These are phyloP conservation scores for Drosophila imparisetae DNA, from an alignment of 2,888 invertebrate species.

Conservation along the genomic window DNA sequence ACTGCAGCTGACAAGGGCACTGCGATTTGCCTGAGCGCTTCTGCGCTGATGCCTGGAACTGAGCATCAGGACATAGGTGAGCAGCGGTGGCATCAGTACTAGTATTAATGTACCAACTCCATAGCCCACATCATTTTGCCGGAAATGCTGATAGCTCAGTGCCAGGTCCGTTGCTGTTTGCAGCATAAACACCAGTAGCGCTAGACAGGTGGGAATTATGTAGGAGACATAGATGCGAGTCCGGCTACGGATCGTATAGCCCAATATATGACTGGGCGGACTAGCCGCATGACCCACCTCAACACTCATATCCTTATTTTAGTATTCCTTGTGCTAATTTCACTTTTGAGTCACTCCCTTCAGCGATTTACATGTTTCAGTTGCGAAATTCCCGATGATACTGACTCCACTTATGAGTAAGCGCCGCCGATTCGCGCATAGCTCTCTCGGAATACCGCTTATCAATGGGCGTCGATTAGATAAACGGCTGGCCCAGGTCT, in stretches of 20 bases:
- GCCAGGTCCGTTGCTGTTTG: slow-evolving; percentile 89
- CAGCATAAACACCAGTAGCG: slow-evolving; percentile 88
- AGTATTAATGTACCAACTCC: slow-evolving; percentile 85
- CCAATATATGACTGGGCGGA: slow-evolving; percentile 82
- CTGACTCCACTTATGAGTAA: slow-evolving; percentile 67
- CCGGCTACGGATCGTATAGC: slow-evolving; percentile 81
- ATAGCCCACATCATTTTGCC: slow-evolving; percentile 86
- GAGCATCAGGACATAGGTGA: slow-evolving; percentile 87
- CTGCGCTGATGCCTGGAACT: slow-evolving; percentile 87
- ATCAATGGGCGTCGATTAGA: slow-evolving; percentile 71
- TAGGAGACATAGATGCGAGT: slow-evolving; percentile 83
- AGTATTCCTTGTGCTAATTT: background rate
- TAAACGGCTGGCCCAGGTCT: slow-evolving; percentile 38
- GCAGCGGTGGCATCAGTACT: slow-evolving; percentile 86
- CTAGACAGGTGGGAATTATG: slow-evolving; percentile 86
- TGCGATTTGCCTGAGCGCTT: slow-evolving; percentile 83
- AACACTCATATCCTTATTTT: slow-evolving; percentile 38
- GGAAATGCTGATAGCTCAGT: slow-evolving; percentile 88
- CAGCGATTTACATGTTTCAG: slow-evolving; percentile 39
- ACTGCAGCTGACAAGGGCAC: slow-evolving; percentile 56
- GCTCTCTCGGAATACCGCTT: slow-evolving; percentile 37
- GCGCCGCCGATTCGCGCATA: slow-evolving; percentile 30
- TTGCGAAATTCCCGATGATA: slow-evolving; percentile 58
- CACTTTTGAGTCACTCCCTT: background rate
- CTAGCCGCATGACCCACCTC: slow-evolving; percentile 76